Evolutionary conservation across 2,888 invertebrate genomes (phyloP), one percentile per base, ranked within the genome.

Genomic region (Mayetiola destructor): DNA sequence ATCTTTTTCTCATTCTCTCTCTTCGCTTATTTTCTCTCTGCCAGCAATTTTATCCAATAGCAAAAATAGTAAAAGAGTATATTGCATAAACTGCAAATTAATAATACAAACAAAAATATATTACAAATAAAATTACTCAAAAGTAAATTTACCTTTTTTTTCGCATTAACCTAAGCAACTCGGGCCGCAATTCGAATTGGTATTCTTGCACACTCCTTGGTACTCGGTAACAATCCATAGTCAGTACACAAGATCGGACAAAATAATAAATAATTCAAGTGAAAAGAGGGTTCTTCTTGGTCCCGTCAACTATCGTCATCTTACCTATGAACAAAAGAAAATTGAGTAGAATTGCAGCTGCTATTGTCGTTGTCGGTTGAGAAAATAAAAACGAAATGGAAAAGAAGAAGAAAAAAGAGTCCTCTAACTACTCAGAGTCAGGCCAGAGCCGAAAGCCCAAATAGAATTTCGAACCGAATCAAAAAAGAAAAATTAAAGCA

Each of bases 311-410:
- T 30, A 20, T 53, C 48, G 48, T 48, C 48, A 48, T 48, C 48
- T 48, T 48, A 48, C 48, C 32, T 27, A 27, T n/a, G n/a, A 48
- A 48, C 48, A 48, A 48, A n/a, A 48, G 48, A 48, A 48, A 23
- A 48, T 48, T 48, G n/a, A 42, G 23, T 52, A 23, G 29, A 53
- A 53, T 53, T 53, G 53, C 53, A 53, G 53, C 53, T 53, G 53
- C 18, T 30, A 32, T 53, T 53, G 48, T 48, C 48, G 48, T 48
- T 27, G 48, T 48, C n/a, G 48, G 48, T 48, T 48, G 48, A 23
- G 48, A 21, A 42, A 21, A 42, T 42, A 16, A 3, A 39, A 3
- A 36, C 16, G 36, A n/a, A 12, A 36, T 4, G 6, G n/a, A 36
- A 36, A 12, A 36, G 36, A 4, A 36, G n/a, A 36, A 36, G 14